Evolutionary conservation across 2,888 invertebrate species (phyloP).

Genomic region (Nephrotoma appendiculata): DNA sequence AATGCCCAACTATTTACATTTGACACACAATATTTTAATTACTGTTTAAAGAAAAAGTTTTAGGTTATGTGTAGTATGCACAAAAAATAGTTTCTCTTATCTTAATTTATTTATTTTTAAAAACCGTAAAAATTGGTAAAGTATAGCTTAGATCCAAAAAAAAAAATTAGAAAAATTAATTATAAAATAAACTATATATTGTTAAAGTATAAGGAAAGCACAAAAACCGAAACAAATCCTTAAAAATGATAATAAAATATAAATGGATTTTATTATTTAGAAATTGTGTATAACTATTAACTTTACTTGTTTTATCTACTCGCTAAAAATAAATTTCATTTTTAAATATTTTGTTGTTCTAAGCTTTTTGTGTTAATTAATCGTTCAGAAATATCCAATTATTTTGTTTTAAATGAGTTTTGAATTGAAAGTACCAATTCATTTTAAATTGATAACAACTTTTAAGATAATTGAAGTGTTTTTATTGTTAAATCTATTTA

Average conservation of each 20-base stretch:
- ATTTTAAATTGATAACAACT: too few relatives aligned
- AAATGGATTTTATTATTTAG: background rate
- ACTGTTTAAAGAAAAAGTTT: background rate
- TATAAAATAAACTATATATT: background rate
- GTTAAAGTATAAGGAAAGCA: background rate
- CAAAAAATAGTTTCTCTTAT: background rate
- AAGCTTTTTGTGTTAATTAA: too few relatives aligned
- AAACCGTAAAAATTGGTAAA: background rate
- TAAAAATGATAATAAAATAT: background rate
- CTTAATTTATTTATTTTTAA: background rate
- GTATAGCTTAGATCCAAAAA: background rate
- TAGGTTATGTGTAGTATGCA: background rate
- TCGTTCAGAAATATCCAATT: too few relatives aligned
- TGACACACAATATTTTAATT: background rate
- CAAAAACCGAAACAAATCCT: background rate
- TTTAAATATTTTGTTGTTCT: too few relatives aligned
- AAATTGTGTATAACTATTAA: background rate
- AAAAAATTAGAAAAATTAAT: background rate
- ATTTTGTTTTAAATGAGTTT: too few relatives aligned
- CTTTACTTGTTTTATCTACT: background rate
- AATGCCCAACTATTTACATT: too few relatives aligned
- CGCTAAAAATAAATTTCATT: background rate
- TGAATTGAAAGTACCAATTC: too few relatives aligned
- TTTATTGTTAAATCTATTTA: too few relatives aligned
- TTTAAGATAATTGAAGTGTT: too few relatives aligned